A percentile compares a stretch with the other conserved stretches of the same genome.
Evolutionary conservation across 2,888 invertebrate genomes (phyloP).

Genomic region (Calliopum simillimum): DNA sequence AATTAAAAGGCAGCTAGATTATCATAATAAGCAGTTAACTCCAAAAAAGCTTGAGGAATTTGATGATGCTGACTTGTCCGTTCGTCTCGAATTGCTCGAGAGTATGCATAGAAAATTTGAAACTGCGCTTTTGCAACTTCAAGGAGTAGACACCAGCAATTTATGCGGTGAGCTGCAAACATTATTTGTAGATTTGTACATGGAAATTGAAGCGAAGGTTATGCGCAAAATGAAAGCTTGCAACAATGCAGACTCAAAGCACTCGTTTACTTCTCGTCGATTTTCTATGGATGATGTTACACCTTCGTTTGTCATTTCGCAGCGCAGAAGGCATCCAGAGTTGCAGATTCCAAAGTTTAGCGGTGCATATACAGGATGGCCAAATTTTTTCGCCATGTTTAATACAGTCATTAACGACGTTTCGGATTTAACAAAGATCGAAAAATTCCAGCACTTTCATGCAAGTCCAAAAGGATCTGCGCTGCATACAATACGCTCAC

Average conservation of each 20-base stretch:
- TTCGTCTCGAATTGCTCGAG: constrained; percentile 10
- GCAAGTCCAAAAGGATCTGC: constrained; percentile 32
- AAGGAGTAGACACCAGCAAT: constrained; percentile 4
- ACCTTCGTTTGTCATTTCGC: constrained; percentile 11
- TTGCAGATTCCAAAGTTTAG: constrained; percentile 41
- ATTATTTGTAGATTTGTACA: constrained; percentile 33
- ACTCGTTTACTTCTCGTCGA: constrained; percentile 27
- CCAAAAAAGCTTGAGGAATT: not conserved
- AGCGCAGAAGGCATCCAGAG: constrained; percentile 37
- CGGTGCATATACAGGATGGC: constrained; percentile 41
- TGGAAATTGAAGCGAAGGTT: constrained; percentile 40
- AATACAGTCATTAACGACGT: constrained; percentile 35
- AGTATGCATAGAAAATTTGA: not conserved
- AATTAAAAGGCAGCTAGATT: not conserved
- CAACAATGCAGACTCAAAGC: constrained; percentile 14
- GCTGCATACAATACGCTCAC: constrained; percentile 41
- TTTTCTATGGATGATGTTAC: constrained; percentile 20
- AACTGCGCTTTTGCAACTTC: constrained; percentile 1
- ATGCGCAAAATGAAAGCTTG: constrained; percentile 30
- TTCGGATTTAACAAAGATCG: constrained; percentile 37
- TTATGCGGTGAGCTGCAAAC: constrained; percentile 7
- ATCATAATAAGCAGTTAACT: not conserved
- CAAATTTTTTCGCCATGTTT: constrained; percentile 43
- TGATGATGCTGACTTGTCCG: constrained; percentile 11
- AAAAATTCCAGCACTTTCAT: constrained; percentile 42